These are phyloP conservation scores for Junco hyemalis DNA, from an alignment of 2,113 vertebrate genomes.

Conservation along the genomic window DNA sequence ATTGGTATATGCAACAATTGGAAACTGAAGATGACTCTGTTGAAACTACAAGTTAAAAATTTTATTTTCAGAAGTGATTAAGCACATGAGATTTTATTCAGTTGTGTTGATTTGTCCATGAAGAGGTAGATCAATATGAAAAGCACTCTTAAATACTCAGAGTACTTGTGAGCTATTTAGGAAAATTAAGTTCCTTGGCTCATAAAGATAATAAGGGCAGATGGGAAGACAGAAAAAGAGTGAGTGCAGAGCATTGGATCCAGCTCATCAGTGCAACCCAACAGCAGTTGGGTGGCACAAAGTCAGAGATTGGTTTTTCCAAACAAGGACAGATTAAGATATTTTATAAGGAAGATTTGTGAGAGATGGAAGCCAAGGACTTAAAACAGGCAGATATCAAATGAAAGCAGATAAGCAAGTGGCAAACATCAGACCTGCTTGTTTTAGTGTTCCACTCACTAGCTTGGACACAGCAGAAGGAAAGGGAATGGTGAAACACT, in stretches of 20 bases:
- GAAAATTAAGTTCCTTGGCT: background rate
- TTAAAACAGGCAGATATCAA: background rate
- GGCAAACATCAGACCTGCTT: background rate
- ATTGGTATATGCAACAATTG: background rate
- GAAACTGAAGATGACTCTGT: background rate
- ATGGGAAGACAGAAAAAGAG: background rate
- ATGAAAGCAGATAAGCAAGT: background rate
- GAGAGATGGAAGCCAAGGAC: background rate
- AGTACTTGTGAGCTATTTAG: background rate
- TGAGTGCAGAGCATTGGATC: background rate
- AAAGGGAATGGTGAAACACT: background rate
- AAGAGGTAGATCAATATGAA: background rate
- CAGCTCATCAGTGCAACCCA: background rate
- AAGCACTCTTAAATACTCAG: background rate
- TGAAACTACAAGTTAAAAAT: background rate
- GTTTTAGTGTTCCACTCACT: background rate
- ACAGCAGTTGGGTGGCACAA: fast-evolving
- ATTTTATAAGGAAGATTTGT: background rate
- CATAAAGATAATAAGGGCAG: background rate
- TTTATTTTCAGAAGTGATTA: background rate
- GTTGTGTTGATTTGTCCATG: background rate
- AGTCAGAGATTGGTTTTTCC: background rate
- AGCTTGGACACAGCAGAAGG: background rate
- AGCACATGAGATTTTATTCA: background rate
- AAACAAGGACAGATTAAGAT: background rate